phyloP scores from a whole-genome alignment of 1,140 invertebrate genomes.

The Drosophila pachea region DNA sequence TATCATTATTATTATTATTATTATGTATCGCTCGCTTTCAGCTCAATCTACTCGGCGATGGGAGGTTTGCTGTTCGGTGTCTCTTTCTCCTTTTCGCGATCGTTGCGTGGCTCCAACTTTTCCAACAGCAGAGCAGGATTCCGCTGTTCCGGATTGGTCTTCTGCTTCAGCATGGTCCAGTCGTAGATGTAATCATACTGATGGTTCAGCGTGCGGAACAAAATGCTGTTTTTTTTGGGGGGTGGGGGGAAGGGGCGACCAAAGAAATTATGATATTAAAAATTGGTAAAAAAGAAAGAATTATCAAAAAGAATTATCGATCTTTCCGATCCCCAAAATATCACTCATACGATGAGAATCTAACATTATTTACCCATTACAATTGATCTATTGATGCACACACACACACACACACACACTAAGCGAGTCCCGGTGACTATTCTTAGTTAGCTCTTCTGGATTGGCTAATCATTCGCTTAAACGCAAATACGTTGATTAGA shows the following conservation, averaged over 20 bases:
- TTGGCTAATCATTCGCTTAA: too few relatives aligned
- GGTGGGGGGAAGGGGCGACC: neutral
- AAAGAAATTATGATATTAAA: neutral
- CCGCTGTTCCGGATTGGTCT: slow-evolving; percentile 79
- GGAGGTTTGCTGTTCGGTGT: slow-evolving; percentile 73
- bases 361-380: too few relatives aligned
- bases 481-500: too few relatives aligned
- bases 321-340: too few relatives aligned
- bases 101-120: slow-evolving; percentile 63
- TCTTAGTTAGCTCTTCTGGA: too few relatives aligned
- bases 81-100: slow-evolving; percentile 76
- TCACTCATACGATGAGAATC: too few relatives aligned
- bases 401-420: too few relatives aligned
- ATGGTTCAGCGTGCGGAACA: slow-evolving; percentile 99
- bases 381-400: too few relatives aligned
- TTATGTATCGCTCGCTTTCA: neutral
- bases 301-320: too few relatives aligned
- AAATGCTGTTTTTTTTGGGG: slow-evolving; percentile 88
- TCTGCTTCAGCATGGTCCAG: slow-evolving; percentile 99
- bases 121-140: slow-evolving; percentile 74
- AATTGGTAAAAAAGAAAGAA: too few relatives aligned
- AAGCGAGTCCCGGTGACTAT: too few relatives aligned
- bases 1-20: slow-evolving; percentile 3
- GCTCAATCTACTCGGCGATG: slow-evolving; percentile 60
- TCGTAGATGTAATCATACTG: slow-evolving; percentile 99